These are phyloP conservation scores for Solea solea DNA, from an alignment of 2,113 vertebrate genomes.

Conservation along the genomic window DNA sequence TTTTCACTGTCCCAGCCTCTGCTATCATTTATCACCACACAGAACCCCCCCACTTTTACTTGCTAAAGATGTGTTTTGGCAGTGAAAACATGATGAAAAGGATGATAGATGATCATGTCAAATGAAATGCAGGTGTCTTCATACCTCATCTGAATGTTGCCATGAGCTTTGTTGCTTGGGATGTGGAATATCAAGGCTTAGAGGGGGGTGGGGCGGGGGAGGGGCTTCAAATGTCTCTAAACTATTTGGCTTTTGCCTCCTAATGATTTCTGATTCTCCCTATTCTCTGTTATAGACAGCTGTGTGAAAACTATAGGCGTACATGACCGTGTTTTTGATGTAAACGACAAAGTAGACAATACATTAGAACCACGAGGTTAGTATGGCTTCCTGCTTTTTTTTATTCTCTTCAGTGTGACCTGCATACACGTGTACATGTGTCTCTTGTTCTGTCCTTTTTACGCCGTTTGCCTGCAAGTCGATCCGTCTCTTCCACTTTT, in stretches of 20 bases:
- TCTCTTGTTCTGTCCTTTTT: constrained; percentile 79
- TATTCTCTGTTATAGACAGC: constrained; percentile 99
- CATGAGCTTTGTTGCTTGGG: constrained; percentile 80
- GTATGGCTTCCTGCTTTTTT: constrained; percentile 92
- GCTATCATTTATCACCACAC: constrained; percentile 77
- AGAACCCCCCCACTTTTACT: constrained; percentile 75
- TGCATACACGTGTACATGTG: constrained; percentile 55
- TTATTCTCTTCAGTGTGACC: constrained; percentile 84
- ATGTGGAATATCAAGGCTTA: constrained; percentile 58
- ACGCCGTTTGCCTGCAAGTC: constrained; percentile 30
- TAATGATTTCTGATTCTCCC: constrained; percentile 84
- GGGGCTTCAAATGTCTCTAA: constrained; percentile 88
- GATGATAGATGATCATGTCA: constrained; percentile 33
- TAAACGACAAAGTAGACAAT: constrained; percentile 99
- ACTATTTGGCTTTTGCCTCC: constrained; percentile 92
- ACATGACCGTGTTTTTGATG: constrained; percentile 99
- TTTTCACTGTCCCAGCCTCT: constrained; percentile 42
- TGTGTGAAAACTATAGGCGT: constrained; percentile 99
- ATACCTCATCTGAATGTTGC: constrained; percentile 73
- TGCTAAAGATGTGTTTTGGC: constrained; percentile 28
- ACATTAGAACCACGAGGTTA: constrained; percentile 99
- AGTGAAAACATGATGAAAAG: constrained; percentile 33
- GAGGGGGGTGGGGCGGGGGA: constrained; percentile 29
- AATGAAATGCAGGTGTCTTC: constrained; percentile 41
- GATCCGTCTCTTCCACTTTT: constrained; percentile 8